Base-by-base conservation (phyloP, 2,888 invertebrate genomes). In the Chrysodeixis includens region DNA sequence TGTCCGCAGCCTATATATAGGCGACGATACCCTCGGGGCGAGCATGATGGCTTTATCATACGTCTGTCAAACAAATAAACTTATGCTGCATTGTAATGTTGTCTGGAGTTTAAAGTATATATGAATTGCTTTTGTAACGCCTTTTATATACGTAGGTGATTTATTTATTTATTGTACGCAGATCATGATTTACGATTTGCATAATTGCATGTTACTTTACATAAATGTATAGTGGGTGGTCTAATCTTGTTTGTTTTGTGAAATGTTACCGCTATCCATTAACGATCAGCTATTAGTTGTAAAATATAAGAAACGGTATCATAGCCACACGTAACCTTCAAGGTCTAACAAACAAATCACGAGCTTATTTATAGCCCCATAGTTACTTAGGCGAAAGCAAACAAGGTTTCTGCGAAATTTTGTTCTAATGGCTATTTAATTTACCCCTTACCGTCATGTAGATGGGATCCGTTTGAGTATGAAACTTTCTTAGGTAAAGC, bases 1-100 rank as follows among this genome's bases (percentile, higher is more conserved):
- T 84, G 76, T 79, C 83, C 73, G 79, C 89, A 87, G 82, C 62
- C 72, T 87, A 85, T 86, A 82, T 84, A 81, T 87, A 86, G 79
- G 66, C 26, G 5, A 46, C 55, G 71, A 72, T 76, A 67, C 78
- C 79, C 81, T 76, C 71, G 49, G 62, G 71, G 74, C 65, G 69
- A 56, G 61, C 69, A 69, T 73, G 72, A 75, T 74, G 71, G 58
- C 52, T 74, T 81, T 78, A 81, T 76, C 76, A 71, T 69, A 55
- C 55, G 40, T 20, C 22, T 63, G 62, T 60, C 56, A 51, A 53
- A 18, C 18, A 53, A 67, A 59, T 67, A 58, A 73, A 18, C 35
- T 44, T 63, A 49, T 12, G 46, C 30, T 54, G 54, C n/a, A 20
- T 40, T 55, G 22, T 32, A 14, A 16, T 54, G 54, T 46, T 51